Evolutionary conservation across 2,113 vertebrate species (phyloP), one percentile per base, ranked within the genome.

Genomic region (Pollachius pollachius): DNA sequence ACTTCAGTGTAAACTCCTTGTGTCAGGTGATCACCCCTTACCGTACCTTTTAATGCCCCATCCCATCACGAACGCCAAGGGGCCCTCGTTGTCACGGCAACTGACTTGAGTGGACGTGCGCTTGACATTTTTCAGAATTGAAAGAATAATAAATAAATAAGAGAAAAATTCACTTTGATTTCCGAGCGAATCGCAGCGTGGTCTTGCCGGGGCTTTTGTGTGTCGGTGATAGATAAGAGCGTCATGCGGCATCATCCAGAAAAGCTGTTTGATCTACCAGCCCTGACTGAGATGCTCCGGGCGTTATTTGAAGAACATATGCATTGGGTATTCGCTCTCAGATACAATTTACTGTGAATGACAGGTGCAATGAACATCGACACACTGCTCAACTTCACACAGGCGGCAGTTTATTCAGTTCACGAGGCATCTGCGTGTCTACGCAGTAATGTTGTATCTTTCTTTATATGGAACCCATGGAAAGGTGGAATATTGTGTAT

Each of bases 1-100:
- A 13, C 15, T 0, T 61, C 11, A 21, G 37, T 62, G 64, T 61
- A 8, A 8, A 27, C 37, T 62, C 56, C 34, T 57, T 57, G 16
- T 73, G 16, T 73, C 74, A 78, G 66, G 71, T 23, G 23, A 23
- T 69, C 70, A 75, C 61, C 65, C 70, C 74, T 86, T 84, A 23
- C 59, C 64, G 78, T 70, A 65, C 67, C 67, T 69, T 67, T 74
- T 17, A 72, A 64, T 67, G 37, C 30, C 65, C 65, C 72, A 81
- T 75, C 73, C 78, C 70, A 65, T 78, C 78, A 75, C 76, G 68
- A 52, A 21, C 4, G 62, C 62, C 30, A 9, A 52, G 77, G 70
- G 61, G 69, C 72, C 85, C 80, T 81, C 81, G 83, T 88, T 72
- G 83, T 79, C 82, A 88, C 84, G 81, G 82, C 68, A 83, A 88